These are phyloP conservation scores for Dolomedes plantarius DNA, from an alignment of 2,888 invertebrate species.

Conservation along the genomic window DNA sequence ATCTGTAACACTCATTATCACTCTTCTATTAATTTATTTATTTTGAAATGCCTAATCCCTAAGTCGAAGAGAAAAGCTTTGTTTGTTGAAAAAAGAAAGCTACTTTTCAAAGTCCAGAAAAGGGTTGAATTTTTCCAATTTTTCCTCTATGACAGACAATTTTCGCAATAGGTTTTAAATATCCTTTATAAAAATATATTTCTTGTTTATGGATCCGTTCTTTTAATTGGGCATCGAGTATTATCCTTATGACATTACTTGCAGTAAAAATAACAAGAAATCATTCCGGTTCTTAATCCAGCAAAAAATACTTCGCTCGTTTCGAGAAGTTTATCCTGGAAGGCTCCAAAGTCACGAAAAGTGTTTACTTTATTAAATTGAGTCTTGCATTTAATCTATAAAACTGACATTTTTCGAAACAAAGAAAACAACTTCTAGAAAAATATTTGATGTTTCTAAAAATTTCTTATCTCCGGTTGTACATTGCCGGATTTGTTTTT, in stretches of 20 bases:
- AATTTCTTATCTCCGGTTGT: background rate
- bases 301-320: background rate
- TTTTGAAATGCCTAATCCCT: too few relatives aligned
- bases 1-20: too few relatives aligned
- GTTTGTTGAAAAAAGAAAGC: too few relatives aligned
- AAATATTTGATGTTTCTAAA: background rate
- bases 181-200: background rate
- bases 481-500: background rate
- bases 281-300: background rate
- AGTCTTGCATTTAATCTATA: background rate
- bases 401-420: too few relatives aligned
- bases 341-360: background rate
- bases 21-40: too few relatives aligned
- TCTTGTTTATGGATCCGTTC: background rate
- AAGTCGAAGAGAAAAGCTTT: too few relatives aligned
- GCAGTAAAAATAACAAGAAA: background rate
- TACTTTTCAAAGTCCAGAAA: too few relatives aligned
- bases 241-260: background rate
- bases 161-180: too few relatives aligned
- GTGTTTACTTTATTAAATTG: slow-evolving; percentile 25
- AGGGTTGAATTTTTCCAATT: too few relatives aligned
- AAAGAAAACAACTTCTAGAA: too few relatives aligned
- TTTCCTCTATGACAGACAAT: too few relatives aligned
- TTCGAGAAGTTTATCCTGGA: background rate
- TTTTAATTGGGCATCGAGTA: background rate